Evolutionary conservation across 2,113 vertebrate species (phyloP).

Genomic region (Prolemur simus): DNA sequence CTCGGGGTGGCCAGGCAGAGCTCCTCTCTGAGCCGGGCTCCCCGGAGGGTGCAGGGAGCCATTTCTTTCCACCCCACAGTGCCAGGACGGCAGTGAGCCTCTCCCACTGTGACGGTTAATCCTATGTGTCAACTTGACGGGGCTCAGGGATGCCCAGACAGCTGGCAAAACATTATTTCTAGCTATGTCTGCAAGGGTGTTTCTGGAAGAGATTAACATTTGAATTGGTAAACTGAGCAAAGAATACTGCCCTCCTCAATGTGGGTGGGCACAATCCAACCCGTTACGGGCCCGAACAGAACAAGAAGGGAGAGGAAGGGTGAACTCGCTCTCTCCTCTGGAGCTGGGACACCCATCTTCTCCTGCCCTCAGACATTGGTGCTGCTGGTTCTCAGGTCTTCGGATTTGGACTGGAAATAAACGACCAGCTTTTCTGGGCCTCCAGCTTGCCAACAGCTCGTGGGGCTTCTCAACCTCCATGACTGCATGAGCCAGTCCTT

Average conservation of each 20-base stretch:
- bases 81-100: not conserved
- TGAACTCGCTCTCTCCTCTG: not conserved
- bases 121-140: too few relatives aligned
- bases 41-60: not conserved
- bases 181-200: not conserved
- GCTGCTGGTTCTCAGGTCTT: not conserved
- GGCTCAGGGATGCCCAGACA: too few relatives aligned
- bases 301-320: not conserved
- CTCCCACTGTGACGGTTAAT: fast-evolving
- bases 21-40: not conserved
- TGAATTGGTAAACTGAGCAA: not conserved
- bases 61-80: not conserved
- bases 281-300: not conserved
- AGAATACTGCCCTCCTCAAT: fast-evolving
- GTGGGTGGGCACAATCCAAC: not conserved
- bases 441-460: not conserved
- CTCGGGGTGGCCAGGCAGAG: fast-evolving
- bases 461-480: not conserved
- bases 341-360: not conserved
- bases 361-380: not conserved
- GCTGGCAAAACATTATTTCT: not conserved
- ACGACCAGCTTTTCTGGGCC: not conserved
- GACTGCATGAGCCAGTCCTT: fast-evolving
- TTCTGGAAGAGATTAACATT: not conserved
- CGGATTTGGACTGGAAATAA: not conserved